phyloP scores from a whole-genome alignment of 2,797 vertebrate species.

The Sarcoramphus papa region DNA sequence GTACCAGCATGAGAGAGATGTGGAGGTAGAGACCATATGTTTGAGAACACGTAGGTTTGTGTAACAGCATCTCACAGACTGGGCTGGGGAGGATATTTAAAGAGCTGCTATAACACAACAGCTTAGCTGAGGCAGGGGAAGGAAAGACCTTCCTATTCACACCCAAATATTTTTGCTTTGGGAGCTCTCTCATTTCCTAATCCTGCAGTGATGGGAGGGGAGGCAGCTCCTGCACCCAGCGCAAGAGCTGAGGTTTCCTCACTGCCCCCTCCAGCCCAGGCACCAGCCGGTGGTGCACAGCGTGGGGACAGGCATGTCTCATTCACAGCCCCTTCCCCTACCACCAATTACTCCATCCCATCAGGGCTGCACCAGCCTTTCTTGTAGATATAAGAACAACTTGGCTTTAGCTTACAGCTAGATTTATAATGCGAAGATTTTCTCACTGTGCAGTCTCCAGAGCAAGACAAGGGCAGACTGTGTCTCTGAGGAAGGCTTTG shows the following conservation, averaged over 20 bases:
- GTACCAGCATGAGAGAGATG: neutral
- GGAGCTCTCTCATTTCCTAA: neutral
- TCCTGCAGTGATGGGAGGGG: neutral
- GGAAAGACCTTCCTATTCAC: neutral
- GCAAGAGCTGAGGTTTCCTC: neutral
- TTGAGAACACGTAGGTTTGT: neutral
- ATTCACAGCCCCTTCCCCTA: neutral
- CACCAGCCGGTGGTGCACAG: neutral
- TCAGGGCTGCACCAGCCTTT: neutral
- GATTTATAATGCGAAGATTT: neutral
- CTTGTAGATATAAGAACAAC: neutral
- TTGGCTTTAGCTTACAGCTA: neutral
- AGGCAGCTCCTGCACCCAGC: neutral
- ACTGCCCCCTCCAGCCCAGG: fast-evolving
- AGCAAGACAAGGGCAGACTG: neutral
- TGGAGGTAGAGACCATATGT: neutral
- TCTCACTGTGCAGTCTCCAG: neutral
- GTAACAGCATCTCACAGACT: neutral
- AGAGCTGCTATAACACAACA: neutral
- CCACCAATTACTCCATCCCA: neutral
- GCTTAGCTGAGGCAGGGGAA: neutral
- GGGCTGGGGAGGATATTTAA: neutral
- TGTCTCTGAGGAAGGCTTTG: neutral
- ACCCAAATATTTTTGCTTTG: neutral
- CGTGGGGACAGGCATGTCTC: fast-evolving